Percentiles rank a stretch among this genome's conserved stretches.
phyloP scores from a whole-genome alignment of 2,888 invertebrate species.

The Aporophyla nigra region DNA sequence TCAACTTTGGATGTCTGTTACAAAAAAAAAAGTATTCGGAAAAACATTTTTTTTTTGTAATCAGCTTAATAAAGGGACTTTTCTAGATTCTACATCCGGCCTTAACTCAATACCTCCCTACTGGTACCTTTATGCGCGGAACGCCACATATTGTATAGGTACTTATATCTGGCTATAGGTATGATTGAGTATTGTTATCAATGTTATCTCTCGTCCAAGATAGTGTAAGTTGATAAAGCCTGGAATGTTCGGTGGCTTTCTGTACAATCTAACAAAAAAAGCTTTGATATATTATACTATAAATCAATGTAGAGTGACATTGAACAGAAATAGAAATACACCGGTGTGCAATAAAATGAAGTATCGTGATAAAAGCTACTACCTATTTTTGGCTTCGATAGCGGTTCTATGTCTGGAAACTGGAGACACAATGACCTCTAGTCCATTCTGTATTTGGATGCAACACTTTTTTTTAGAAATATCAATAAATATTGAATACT shows the following conservation, averaged over 20 bases:
- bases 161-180: not conserved
- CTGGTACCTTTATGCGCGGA: too few relatives aligned
- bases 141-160: not conserved
- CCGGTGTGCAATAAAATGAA: constrained; percentile 7
- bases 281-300: constrained; percentile 34
- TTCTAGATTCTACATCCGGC: too few relatives aligned
- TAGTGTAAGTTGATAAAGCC: constrained; percentile 58
- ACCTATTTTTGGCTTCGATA: not conserved
- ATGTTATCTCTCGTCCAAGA: constrained; percentile 55
- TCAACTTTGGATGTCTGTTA: too few relatives aligned
- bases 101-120: too few relatives aligned
- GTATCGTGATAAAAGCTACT: constrained; percentile 6
- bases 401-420: constrained; percentile 1
- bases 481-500: not conserved
- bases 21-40: too few relatives aligned
- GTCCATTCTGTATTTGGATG: not conserved
- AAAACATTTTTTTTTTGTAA: too few relatives aligned
- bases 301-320: constrained; percentile 24
- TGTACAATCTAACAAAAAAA: constrained; percentile 33
- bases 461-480: not conserved
- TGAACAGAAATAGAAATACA: constrained; percentile 33
- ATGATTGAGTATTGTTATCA: constrained; percentile 56
- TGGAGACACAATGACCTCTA: not conserved
- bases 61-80: too few relatives aligned
- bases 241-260: constrained; percentile 42